Conservation (phyloP, 1,140 invertebrate genomes). For the Ectropis grisescens region DNA sequence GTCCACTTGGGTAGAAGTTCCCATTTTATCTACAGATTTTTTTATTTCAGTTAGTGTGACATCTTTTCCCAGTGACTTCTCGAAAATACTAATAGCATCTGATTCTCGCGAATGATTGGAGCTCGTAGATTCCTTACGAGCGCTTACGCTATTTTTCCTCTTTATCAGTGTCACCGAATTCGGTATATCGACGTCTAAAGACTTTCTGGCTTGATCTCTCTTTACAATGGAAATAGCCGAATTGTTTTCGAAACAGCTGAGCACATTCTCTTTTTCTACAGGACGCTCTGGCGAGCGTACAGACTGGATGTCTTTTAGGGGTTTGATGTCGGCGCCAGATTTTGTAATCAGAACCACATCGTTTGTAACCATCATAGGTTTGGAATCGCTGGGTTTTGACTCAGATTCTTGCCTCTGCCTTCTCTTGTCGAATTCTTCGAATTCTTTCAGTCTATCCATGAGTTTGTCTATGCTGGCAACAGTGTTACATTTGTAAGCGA, state of each 20-base stretch:
- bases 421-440: conserved; percentile 66
- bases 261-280: conserved; percentile 60
- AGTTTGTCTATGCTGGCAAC: conserved; percentile 62
- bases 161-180: conserved; percentile 64
- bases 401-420: conserved; percentile 62
- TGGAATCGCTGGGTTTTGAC: conserved; percentile 38
- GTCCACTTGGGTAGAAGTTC: conserved; percentile 33
- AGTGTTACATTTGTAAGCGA: conserved; percentile 40
- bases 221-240: conserved; percentile 66
- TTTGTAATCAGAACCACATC: conserved; percentile 65
- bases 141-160: conserved; percentile 51
- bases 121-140: conserved; percentile 62
- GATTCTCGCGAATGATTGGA: conserved; percentile 60
- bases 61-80: conserved; percentile 63
- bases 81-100: conserved; percentile 64
- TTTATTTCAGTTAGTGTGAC: conserved; percentile 65
- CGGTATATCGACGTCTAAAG: conserved; percentile 59
- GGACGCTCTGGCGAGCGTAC: conserved; percentile 52
- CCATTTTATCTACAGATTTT: conserved; percentile 61
- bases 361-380: conserved; percentile 59
- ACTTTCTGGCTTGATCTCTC: conserved; percentile 60
- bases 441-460: conserved; percentile 64
- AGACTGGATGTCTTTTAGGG: conserved; percentile 57
- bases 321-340: conserved; percentile 58
- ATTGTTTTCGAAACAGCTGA: conserved; percentile 68